A percentile compares a stretch with the other conserved stretches of the same genome.
Conservation (phyloP, 2,888 invertebrate genomes). For the Eumacrocentrus americanus region DNA sequence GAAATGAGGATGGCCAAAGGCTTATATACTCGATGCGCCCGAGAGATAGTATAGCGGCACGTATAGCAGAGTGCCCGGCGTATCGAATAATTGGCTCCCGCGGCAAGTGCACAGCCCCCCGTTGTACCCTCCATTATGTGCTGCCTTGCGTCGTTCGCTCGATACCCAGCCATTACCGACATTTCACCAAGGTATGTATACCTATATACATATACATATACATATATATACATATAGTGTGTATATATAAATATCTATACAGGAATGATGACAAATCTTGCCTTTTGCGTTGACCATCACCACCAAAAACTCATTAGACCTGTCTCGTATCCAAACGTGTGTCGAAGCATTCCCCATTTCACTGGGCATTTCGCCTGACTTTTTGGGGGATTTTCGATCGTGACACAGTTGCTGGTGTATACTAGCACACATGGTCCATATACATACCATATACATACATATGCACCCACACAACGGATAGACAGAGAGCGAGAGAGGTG, state of each 20-base stretch:
- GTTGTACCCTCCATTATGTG: constrained; percentile 53
- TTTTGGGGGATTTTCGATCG: constrained; percentile 14
- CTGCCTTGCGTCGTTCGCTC: constrained; percentile 53
- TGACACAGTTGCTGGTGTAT: constrained; percentile 18
- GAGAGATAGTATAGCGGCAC: constrained; percentile 40
- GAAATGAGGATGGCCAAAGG: constrained; percentile 46
- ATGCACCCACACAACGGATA: constrained; percentile 19
- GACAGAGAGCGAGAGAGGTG: constrained; percentile 35
- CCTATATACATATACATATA: neutral
- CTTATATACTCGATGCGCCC: constrained; percentile 52
- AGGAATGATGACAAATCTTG: constrained; percentile 23
- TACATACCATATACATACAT: constrained; percentile 23
- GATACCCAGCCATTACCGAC: constrained; percentile 30
- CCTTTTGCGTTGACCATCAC: constrained; percentile 7
- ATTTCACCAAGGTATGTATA: constrained; percentile 25
- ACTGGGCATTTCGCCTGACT: neutral
- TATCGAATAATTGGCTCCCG: constrained; percentile 62
- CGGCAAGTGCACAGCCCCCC: constrained; percentile 60
- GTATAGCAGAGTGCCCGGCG: constrained; percentile 47
- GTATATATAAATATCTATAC: neutral
- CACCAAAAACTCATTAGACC: constrained; percentile 5
- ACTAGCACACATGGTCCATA: no score
- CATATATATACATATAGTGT: neutral
- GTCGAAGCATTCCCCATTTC: neutral
- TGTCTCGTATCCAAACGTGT: neutral